Evolutionary conservation across 2,113 vertebrate species (phyloP), one percentile per base, ranked within the genome.

Genomic region (Actenoides lindsayi): DNA sequence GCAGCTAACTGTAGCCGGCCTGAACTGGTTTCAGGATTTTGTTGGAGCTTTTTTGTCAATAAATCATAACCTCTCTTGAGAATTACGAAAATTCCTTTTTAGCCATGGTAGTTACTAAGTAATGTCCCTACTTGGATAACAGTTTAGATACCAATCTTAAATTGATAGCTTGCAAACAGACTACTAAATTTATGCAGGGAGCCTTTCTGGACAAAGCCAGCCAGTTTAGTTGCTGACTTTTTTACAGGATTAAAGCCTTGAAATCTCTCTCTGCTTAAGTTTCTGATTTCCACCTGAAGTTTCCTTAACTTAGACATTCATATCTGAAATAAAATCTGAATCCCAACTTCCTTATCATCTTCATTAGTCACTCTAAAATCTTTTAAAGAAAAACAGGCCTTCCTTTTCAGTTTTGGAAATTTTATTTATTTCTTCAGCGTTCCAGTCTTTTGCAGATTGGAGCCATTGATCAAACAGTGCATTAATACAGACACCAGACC

Each of bases 21-120:
- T 57, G 16, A 92, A 95, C 89, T 94, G 83, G 89, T 94, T 87
- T 89, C 0, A 6, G n/a, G 57, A 87, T 94, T 90, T 93, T 73
- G 80, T 73, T 97, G 78, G 76, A 93, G 82, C 74, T 94, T 94
- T 94, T 97, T 91, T 48, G 84, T 95, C 82, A 78, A 77, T 97
- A 95, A 97, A 87, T 94, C 94, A 95, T 96, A 92, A 85, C 51
- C 57, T 97, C 93, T 88, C 96, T 84, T 93, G 92, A 87, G 94
- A 90, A 89, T 89, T 94, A 90, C 28, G 67, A 96, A 95, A 89
- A 93, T 97, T 95, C 92, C 93, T 96, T 97, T 92, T 95, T 92
- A 95, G 94, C 87, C 1, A 0, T 93, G 79, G 68, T 80, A 93
- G 94, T 95, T 95, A 83, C 94, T 96, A 89, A 94, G 88, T 95